These are phyloP conservation scores for Crenichthys baileyi DNA, from an alignment of 2,797 vertebrate species.

Conservation along the genomic window DNA sequence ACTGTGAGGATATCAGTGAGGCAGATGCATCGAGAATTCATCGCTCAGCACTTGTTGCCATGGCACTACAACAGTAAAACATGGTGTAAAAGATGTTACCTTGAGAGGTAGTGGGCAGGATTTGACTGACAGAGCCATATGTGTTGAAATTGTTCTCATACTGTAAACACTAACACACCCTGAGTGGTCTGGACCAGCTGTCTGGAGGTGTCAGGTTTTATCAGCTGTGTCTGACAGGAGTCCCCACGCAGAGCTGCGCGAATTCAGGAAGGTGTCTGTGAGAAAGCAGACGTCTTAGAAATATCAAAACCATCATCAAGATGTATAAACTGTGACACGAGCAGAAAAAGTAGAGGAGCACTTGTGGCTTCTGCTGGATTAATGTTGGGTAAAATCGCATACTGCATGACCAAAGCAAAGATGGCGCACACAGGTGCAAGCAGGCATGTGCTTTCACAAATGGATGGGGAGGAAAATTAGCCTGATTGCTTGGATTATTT, in stretches of 20 bases:
- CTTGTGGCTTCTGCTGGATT: constrained; percentile 1
- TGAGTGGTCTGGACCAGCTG: constrained; percentile 4
- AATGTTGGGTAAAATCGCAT: constrained; percentile 50
- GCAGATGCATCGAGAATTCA: constrained; percentile 48
- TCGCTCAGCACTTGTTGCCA: constrained; percentile 48
- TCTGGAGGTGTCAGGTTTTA: constrained; percentile 54
- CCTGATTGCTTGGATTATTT: not conserved
- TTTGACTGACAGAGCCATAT: constrained; percentile 62
- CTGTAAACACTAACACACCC: constrained; percentile 18
- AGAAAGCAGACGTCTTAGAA: constrained; percentile 14
- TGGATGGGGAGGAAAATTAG: not conserved
- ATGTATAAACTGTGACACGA: constrained; percentile 5
- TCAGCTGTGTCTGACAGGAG: constrained; percentile 58
- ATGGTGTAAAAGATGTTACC: constrained; percentile 5
- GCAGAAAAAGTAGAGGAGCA: constrained; percentile 1
- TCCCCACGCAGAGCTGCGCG: constrained; percentile 29
- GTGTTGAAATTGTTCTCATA: constrained; percentile 25
- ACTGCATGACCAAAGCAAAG: constrained; percentile 43
- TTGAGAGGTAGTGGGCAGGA: not conserved
- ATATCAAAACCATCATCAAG: not conserved
- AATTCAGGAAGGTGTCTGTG: constrained; percentile 24
- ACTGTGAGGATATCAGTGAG: constrained; percentile 45
- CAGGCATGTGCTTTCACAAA: constrained; percentile 11
- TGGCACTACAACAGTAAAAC: constrained; percentile 35
- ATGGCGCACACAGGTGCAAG: not conserved